These are phyloP conservation scores for Andrena camellia DNA, from an alignment of 2,888 invertebrate species.

Conservation along the genomic window DNA sequence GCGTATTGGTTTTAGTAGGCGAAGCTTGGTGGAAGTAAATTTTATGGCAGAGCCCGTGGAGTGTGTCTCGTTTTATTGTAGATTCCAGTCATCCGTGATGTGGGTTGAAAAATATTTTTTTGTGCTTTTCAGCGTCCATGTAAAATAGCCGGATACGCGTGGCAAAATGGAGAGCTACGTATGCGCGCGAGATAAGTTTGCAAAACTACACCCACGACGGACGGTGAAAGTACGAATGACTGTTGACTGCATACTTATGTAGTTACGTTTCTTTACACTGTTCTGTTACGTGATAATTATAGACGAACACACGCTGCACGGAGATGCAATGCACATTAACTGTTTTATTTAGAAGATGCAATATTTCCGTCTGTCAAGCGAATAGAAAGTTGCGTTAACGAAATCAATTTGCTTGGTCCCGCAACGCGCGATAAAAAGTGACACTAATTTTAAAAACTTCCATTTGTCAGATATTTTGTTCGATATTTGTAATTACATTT, in stretches of 20 bases:
- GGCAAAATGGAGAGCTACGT: conserved; percentile 59
- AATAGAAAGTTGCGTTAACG: background rate
- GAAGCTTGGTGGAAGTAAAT: conserved; percentile 2
- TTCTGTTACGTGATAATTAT: conserved; percentile 54
- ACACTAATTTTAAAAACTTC: too few species aligned
- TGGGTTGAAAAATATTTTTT: too few species aligned
- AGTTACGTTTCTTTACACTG: conserved; percentile 68
- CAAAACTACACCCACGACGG: conserved; percentile 69
- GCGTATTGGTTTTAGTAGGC: background rate
- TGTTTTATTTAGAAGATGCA: background rate
- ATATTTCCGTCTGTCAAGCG: background rate
- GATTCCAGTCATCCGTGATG: background rate
- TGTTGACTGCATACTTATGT: conserved; percentile 68
- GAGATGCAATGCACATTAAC: conserved; percentile 5
- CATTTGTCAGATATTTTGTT: background rate
- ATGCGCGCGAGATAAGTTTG: conserved; percentile 57
- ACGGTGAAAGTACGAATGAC: conserved; percentile 71
- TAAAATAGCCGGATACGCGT: conserved; percentile 19
- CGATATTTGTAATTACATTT: too few species aligned
- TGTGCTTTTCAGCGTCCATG: background rate
- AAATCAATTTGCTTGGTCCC: background rate
- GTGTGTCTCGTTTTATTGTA: background rate
- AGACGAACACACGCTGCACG: conserved; percentile 21
- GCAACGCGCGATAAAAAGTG: background rate
- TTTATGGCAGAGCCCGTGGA: background rate